These are phyloP conservation scores for Limenitis camilla DNA, from an alignment of 2,888 invertebrate species.

Conservation along the genomic window DNA sequence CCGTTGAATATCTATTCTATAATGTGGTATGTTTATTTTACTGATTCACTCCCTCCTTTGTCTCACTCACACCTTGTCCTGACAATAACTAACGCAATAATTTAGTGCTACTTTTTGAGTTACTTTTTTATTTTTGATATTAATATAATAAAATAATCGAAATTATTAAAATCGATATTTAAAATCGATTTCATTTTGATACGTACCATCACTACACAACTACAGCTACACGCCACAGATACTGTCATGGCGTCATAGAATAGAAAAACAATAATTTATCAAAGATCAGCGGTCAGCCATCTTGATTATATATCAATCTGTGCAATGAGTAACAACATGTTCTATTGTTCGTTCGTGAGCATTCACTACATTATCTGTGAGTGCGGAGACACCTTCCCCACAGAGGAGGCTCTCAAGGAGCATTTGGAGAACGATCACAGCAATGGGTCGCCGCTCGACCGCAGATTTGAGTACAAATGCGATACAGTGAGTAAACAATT, in stretches of 20 bases:
- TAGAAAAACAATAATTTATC: slow-evolving; percentile 19
- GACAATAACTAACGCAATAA: too few species aligned
- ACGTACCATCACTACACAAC: slow-evolving; percentile 5
- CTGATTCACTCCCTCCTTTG: too few species aligned
- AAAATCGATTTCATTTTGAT: neutral
- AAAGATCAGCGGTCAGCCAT: neutral
- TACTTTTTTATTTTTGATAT: too few species aligned
- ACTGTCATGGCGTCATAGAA: slow-evolving; percentile 33
- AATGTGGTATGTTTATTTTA: too few species aligned
- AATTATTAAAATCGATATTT: slow-evolving; percentile 5
- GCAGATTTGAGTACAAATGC: slow-evolving; percentile 32
- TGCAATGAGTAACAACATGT: slow-evolving; percentile 39
- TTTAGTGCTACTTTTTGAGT: too few species aligned
- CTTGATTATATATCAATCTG: slow-evolving; percentile 35
- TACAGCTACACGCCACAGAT: slow-evolving; percentile 27
- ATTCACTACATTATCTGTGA: slow-evolving; percentile 61
- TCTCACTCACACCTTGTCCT: too few species aligned
- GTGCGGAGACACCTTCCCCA: slow-evolving; percentile 52
- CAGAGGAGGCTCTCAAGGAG: slow-evolving; percentile 40
- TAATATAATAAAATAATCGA: too few species aligned
- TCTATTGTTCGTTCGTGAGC: slow-evolving; percentile 53
- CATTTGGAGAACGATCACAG: slow-evolving; percentile 48
- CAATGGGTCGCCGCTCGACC: slow-evolving; percentile 33
- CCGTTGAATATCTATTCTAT: too few species aligned
- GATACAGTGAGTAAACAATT: slow-evolving; percentile 26